Percentiles rank a stretch among this genome's conserved stretches.
These are phyloP conservation scores for Pollimyrus isidori DNA, from an alignment of 2,113 vertebrate species.

Conservation along the genomic window DNA sequence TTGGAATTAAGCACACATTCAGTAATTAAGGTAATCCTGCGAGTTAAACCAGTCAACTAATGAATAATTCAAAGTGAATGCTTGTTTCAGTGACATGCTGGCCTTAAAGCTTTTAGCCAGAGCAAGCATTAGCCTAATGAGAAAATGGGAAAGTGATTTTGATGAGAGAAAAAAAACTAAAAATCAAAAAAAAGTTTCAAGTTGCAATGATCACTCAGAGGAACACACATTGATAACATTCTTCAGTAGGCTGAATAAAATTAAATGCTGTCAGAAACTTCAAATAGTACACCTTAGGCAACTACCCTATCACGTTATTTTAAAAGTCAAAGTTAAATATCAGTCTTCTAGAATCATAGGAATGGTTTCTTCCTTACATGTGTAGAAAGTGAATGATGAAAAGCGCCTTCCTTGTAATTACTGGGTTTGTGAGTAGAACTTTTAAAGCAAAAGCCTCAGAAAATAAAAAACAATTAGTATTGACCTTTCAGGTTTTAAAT, in stretches of 20 bases:
- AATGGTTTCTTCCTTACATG: background rate
- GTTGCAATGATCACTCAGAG: background rate
- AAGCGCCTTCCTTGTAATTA: background rate
- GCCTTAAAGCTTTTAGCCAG: background rate
- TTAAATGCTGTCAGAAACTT: background rate
- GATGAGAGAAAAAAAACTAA: background rate
- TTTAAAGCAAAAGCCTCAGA: background rate
- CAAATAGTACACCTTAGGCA: background rate
- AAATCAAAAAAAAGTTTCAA: background rate
- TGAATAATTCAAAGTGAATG: background rate
- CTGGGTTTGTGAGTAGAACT: background rate
- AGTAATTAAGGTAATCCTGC: background rate
- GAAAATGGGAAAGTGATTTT: background rate
- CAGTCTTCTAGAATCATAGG: background rate
- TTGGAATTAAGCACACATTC: background rate
- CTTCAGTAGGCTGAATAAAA: background rate
- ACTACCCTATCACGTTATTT: background rate
- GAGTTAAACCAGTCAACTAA: background rate
- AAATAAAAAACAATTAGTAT: background rate
- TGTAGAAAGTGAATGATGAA: background rate
- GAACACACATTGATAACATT: background rate
- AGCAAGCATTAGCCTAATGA: background rate
- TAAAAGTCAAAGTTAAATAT: conserved; percentile 1
- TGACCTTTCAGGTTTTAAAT: background rate
- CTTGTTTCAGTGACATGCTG: background rate